Conservation (phyloP, 2,797 vertebrate species). For the Lithobates pipiens region DNA sequence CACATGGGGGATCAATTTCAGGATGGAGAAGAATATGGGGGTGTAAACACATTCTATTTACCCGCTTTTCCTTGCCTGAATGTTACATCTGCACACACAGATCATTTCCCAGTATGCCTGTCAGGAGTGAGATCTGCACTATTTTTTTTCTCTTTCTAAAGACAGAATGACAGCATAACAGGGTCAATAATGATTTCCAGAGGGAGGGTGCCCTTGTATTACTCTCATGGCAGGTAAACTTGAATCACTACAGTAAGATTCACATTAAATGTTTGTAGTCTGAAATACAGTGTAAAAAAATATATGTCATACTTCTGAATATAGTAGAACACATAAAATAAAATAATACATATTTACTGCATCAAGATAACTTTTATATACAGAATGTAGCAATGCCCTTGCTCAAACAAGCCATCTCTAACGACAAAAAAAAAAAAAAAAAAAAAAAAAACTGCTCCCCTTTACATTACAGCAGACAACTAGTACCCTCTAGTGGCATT, state of each 20-base stretch:
- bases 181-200: too few relatives aligned
- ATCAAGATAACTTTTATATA: neutral
- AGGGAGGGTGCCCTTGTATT: too few relatives aligned
- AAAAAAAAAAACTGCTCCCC: neutral
- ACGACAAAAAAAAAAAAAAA: neutral
- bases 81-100: too few relatives aligned
- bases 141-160: too few relatives aligned
- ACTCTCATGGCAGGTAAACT: neutral
- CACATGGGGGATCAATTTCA: too few relatives aligned
- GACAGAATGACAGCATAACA: too few relatives aligned
- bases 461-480: neutral
- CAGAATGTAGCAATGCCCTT: neutral
- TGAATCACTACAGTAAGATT: neutral
- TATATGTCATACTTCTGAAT: neutral
- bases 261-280: neutral
- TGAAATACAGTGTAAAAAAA: neutral
- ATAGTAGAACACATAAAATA: neutral
- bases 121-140: too few relatives aligned
- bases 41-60: too few relatives aligned
- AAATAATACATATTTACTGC: neutral
- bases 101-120: too few relatives aligned
- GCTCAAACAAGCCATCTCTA: neutral
- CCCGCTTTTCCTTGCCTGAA: too few relatives aligned
- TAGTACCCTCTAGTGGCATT: conserved; percentile 70
- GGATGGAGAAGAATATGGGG: too few relatives aligned